phyloP scores from a whole-genome alignment of 2,888 invertebrate species.

The Trachelus stipa region DNA sequence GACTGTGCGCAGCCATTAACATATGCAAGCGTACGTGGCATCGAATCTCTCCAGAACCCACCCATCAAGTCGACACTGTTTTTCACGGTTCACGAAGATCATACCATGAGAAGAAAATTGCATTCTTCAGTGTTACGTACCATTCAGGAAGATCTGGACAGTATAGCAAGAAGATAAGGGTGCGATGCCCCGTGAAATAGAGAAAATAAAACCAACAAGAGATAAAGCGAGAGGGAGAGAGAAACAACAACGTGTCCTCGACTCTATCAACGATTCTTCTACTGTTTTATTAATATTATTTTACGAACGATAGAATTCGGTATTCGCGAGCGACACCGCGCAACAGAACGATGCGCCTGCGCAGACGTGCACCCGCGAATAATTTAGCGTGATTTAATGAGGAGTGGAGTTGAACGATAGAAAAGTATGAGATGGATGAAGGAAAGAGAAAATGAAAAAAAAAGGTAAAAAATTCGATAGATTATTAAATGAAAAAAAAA shows the following conservation, averaged over 20 bases:
- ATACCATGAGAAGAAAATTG: background rate
- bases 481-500: slow-evolving; percentile 21
- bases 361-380: background rate
- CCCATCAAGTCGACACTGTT: background rate
- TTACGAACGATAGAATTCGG: background rate
- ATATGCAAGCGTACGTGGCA: background rate
- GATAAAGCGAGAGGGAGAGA: background rate
- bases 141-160: background rate
- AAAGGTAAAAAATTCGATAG: slow-evolving; percentile 20
- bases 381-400: slow-evolving; percentile 3
- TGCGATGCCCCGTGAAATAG: background rate
- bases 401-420: slow-evolving; percentile 3
- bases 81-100: background rate
- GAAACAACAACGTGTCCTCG: background rate
- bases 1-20: background rate
- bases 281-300: background rate
- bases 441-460: slow-evolving; percentile 22
- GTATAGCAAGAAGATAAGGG: background rate
- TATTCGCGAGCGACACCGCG: background rate
- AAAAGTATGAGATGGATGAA: slow-evolving; percentile 14
- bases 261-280: background rate
- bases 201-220: background rate
- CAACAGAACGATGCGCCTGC: background rate
- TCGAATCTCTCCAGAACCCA: background rate
- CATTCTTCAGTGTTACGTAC: background rate